Evolutionary conservation across 2,797 vertebrate species (phyloP), one percentile per base, ranked within the genome.

Genomic region (Threskiornis aethiopicus): DNA sequence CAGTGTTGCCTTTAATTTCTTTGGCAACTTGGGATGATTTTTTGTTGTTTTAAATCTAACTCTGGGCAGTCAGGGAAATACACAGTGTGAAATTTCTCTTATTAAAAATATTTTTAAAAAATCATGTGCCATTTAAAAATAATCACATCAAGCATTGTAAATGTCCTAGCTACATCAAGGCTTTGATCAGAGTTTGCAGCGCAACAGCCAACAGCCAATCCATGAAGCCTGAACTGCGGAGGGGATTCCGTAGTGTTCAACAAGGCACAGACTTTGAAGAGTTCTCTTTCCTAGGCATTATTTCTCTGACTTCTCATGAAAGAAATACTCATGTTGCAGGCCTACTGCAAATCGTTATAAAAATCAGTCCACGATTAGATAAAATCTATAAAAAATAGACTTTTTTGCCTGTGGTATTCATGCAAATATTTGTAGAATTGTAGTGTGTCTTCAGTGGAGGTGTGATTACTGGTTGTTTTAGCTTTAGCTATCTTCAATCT

Each of bases 401-500:
- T 35, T 28, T 20, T 77, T 58, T 47, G 19, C 29, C 24, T 66
- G 31, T n/a, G 17, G 1, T 46, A 10, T 42, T 73, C 11, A 14
- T 28, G 20, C 12, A 44, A 15, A 4, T 55, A 16, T 31, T 46
- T n/a, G 35, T 47, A 44, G 13, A 41, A n/a, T n/a, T 37, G 3
- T 0, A 14, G 33, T 3, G 3, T 67, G 41, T 41, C 29, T 62
- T 69, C 33, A 2, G 2, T 11, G 42, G 44, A 33, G n/a, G 16
- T 11, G 20, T 39, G 49, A 25, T 66, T 72, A 8, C n/a, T 37
- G 31, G 4, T 49, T n/a, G 6, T 20, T 59, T 41, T 14, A 33
- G 16, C 1, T 7, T 24, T 24, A 24, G 5, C 17, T 22, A 4
- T 51, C 26, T 42, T 54, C 18, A 11, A 0, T 37, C 21, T 31